Evolutionary conservation across 1,140 invertebrate species (phyloP).

Genomic region (Sinonovacula constricta): DNA sequence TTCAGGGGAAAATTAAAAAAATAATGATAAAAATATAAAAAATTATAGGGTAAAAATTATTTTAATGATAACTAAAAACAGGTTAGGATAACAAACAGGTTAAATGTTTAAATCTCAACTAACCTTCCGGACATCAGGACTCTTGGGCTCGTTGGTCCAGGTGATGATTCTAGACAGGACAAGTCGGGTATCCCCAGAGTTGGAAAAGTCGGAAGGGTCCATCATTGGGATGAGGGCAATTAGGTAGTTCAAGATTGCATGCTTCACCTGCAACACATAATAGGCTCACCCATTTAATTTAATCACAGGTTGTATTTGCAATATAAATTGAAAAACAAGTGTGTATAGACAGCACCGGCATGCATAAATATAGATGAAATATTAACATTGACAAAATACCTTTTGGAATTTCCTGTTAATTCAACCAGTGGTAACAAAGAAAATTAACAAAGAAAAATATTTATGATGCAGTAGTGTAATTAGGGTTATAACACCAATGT

Average conservation of each 20-base stretch:
- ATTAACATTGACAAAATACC: too few species aligned
- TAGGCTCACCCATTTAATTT: too few species aligned
- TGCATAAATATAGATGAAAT: too few species aligned
- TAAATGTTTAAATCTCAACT: background rate
- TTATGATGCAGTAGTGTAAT: too few species aligned
- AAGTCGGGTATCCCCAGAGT: constrained; percentile 78
- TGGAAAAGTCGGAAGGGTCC: constrained; percentile 78
- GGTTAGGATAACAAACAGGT: background rate
- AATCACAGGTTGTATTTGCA: too few species aligned
- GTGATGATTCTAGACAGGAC: constrained; percentile 81
- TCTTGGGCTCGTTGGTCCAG: constrained; percentile 81
- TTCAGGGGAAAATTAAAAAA: too few species aligned
- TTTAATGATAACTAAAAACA: background rate
- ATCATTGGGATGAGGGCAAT: constrained; percentile 75
- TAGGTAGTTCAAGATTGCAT: constrained; percentile 78
- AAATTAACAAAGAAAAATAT: too few species aligned
- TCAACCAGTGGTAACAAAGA: too few species aligned
- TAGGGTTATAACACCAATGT: too few species aligned
- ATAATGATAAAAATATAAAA: background rate
- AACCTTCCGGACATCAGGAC: constrained; percentile 86
- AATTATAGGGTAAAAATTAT: background rate
- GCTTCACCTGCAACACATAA: constrained; percentile 74
- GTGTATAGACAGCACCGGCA: too few species aligned
- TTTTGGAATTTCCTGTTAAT: too few species aligned
- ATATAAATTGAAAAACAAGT: too few species aligned